Conservation (phyloP, 2,113 vertebrate genomes). For the Takifugu bimaculatus region DNA sequence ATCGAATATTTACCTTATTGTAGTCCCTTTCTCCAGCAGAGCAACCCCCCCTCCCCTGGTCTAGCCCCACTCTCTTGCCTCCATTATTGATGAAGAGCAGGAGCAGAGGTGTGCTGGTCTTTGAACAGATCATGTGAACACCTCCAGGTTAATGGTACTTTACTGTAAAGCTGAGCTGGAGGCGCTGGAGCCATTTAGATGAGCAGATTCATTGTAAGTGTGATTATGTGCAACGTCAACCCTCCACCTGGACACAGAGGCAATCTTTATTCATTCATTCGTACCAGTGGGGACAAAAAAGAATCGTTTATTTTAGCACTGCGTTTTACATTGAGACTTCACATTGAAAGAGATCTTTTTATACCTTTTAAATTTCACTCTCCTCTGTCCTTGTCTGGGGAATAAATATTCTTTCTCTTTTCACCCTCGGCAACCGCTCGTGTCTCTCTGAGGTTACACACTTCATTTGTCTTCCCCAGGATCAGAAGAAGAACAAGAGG, state of each 20-base stretch:
- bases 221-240: slow-evolving; percentile 15
- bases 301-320: neutral
- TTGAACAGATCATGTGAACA: slow-evolving; percentile 4
- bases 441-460: slow-evolving; percentile 68
- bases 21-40: neutral
- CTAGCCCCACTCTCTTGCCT: slow-evolving; percentile 16
- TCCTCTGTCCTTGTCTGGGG: slow-evolving; percentile 33
- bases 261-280: neutral
- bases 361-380: neutral
- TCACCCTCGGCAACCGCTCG: slow-evolving; percentile 62
- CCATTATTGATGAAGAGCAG: slow-evolving; percentile 50
- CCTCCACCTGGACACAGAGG: slow-evolving; percentile 1
- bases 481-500: slow-evolving; percentile 57
- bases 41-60: neutral
- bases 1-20: neutral
- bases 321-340: neutral
- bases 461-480: slow-evolving; percentile 71
- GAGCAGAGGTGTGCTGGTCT: slow-evolving; percentile 26
- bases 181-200: slow-evolving; percentile 1
- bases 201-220: slow-evolving; percentile 9
- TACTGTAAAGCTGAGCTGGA: slow-evolving; percentile 18
- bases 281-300: neutral
- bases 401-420: slow-evolving; percentile 68
- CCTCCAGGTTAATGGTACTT: slow-evolving; percentile 41
- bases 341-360: neutral